Percentiles rank a stretch among this genome's conserved stretches.
phyloP scores from a whole-genome alignment of 2,797 vertebrate genomes.

The Crocidura indochinensis region DNA sequence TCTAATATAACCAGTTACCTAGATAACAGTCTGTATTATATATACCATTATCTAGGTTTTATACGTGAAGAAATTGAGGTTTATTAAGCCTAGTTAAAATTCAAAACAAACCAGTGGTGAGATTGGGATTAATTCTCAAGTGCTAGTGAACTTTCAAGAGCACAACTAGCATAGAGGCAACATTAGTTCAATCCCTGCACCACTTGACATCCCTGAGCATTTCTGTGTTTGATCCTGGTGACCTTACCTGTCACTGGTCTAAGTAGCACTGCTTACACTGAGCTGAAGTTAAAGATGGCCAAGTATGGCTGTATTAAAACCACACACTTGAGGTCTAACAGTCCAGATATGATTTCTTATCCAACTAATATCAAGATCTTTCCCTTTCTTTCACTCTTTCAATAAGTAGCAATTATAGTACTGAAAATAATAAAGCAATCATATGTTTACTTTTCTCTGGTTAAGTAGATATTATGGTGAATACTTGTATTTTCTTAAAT shows the following conservation, averaged over 20 bases:
- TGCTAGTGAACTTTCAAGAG: too few species aligned
- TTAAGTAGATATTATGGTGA: conserved; percentile 22
- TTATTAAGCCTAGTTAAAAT: neutral
- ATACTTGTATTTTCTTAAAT: neutral
- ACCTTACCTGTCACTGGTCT: too few species aligned
- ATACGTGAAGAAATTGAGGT: neutral
- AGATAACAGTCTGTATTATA: neutral
- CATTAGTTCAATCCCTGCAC: too few species aligned
- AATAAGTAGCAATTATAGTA: neutral
- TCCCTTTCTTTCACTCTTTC: conserved; percentile 47
- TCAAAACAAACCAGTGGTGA: conserved; percentile 13
- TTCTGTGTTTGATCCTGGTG: too few species aligned
- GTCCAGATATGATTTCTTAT: conserved; percentile 24
- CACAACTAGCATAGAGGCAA: too few species aligned
- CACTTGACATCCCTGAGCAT: too few species aligned
- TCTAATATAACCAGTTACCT: neutral
- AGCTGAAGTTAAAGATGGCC: too few species aligned
- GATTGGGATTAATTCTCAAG: neutral
- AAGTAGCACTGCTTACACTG: too few species aligned
- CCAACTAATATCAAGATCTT: neutral
- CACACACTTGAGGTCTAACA: too few species aligned
- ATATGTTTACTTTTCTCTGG: conserved; percentile 24
- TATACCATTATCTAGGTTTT: neutral
- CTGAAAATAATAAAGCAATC: conserved; percentile 21
- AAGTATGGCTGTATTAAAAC: too few species aligned